Conservation (phyloP, 2,113 vertebrate genomes). For the Eleginops maclovinus region DNA sequence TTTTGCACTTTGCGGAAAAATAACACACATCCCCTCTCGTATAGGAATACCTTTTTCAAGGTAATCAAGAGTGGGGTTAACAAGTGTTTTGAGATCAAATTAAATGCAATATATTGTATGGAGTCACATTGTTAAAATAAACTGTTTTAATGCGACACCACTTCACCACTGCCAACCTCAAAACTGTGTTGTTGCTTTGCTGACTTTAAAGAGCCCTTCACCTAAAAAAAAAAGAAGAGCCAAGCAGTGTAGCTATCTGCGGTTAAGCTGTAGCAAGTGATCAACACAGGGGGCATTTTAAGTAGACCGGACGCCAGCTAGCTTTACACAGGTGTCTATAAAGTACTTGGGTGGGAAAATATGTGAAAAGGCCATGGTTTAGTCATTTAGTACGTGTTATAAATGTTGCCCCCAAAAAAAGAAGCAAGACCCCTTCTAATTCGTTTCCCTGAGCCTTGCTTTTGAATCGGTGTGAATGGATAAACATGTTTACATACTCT, state of each 20-base stretch:
- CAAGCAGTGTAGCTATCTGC: no score
- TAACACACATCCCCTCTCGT: not conserved
- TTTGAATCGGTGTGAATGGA: no score
- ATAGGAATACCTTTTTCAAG: not conserved
- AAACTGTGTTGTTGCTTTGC: not conserved
- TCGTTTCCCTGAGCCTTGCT: no score
- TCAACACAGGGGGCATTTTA: not conserved
- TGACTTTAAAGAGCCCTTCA: not conserved
- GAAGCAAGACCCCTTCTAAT: no score
- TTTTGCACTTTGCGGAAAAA: not conserved
- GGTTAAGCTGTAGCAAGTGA: not conserved
- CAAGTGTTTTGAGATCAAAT: not conserved
- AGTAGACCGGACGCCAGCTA: not conserved
- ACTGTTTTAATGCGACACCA: not conserved
- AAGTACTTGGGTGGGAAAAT: not conserved
- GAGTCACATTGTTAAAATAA: not conserved
- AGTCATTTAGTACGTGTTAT: not conserved
- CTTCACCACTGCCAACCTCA: not conserved
- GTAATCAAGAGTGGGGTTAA: not conserved
- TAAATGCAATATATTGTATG: constrained; percentile 6
- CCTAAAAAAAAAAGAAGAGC: not conserved
- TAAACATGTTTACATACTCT: not conserved
- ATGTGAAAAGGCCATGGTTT: not conserved
- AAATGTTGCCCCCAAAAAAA: no score
- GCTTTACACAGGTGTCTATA: not conserved